These are phyloP conservation scores for Drosophila gunungcola DNA, from an alignment of 1,140 invertebrate genomes.

Conservation along the genomic window DNA sequence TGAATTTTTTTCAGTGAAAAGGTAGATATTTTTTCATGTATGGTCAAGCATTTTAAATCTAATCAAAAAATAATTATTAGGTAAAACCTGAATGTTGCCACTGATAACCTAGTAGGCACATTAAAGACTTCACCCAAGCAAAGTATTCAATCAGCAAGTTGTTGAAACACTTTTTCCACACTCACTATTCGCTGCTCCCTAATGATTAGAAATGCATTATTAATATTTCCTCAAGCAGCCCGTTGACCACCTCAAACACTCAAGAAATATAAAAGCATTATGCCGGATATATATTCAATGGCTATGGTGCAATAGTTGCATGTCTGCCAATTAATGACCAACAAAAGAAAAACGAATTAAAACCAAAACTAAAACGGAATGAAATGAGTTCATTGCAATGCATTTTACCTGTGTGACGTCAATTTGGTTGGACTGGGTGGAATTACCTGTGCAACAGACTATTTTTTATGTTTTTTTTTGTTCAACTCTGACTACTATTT, in stretches of 20 bases:
- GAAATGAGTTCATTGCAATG: conserved; percentile 58
- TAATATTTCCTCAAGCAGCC: conserved; percentile 68
- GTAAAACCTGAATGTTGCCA: background rate
- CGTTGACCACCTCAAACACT: conserved; percentile 28
- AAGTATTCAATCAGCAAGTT: conserved; percentile 1
- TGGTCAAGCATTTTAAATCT: conserved; percentile 16
- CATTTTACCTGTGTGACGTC: conserved; percentile 61
- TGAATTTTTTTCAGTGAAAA: background rate
- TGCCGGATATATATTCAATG: conserved; percentile 50
- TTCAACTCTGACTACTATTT: conserved; percentile 11
- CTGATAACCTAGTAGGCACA: conserved; percentile 8
- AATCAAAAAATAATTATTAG: conserved; percentile 30
- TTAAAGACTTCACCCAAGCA: background rate
- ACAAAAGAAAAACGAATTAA: conserved; percentile 47
- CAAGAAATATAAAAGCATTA: conserved; percentile 12
- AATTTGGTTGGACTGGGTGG: background rate
- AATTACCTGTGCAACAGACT: conserved; percentile 13
- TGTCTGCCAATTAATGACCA: conserved; percentile 74
- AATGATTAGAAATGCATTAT: conserved; percentile 74
- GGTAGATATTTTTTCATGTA: background rate
- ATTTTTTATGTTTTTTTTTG: background rate
- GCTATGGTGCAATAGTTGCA: conserved; percentile 56
- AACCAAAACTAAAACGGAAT: conserved; percentile 73
- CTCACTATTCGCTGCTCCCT: conserved; percentile 7
- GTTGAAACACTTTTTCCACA: conserved; percentile 23